Percentiles rank a stretch among this genome's conserved stretches.
Evolutionary conservation across 2,113 vertebrate species (phyloP).

Genomic region (Grammomys surdaster): DNA sequence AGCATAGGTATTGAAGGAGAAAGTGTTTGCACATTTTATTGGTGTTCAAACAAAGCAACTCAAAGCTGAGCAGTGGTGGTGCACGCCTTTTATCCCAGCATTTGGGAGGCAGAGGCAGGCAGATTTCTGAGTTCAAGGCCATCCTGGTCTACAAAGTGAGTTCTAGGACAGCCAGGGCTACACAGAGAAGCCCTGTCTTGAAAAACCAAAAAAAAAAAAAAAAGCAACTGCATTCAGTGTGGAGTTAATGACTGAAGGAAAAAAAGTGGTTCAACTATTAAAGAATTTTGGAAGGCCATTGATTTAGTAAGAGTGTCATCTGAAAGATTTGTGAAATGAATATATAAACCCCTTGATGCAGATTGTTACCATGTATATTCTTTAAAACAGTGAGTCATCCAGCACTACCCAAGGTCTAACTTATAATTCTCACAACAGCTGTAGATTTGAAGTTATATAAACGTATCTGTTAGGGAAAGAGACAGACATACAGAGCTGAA

Average conservation of each 20-base stretch:
- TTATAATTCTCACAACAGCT: conserved; percentile 55
- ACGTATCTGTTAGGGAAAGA: conserved; percentile 3
- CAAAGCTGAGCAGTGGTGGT: too few relatives aligned
- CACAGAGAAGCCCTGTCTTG: too few relatives aligned
- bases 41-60: background rate
- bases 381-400: conserved; percentile 56
- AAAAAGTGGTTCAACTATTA: background rate
- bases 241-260: background rate
- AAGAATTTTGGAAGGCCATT: background rate
- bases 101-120: too few relatives aligned
- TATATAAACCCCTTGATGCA: conserved; percentile 45
- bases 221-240: background rate
- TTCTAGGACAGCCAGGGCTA: too few relatives aligned
- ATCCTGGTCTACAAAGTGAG: too few relatives aligned
- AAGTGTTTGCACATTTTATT: background rate
- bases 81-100: too few relatives aligned
- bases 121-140: too few relatives aligned
- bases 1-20: background rate
- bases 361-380: conserved; percentile 27
- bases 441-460: conserved; percentile 59
- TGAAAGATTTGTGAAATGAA: conserved; percentile 44
- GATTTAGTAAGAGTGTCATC: background rate
- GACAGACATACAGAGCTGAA: background rate
- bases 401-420: conserved; percentile 31
- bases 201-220: too few relatives aligned